Evolutionary conservation across 2,888 invertebrate species (phyloP), one percentile per base, ranked within the genome.

Genomic region (Exocentrus adspersus): DNA sequence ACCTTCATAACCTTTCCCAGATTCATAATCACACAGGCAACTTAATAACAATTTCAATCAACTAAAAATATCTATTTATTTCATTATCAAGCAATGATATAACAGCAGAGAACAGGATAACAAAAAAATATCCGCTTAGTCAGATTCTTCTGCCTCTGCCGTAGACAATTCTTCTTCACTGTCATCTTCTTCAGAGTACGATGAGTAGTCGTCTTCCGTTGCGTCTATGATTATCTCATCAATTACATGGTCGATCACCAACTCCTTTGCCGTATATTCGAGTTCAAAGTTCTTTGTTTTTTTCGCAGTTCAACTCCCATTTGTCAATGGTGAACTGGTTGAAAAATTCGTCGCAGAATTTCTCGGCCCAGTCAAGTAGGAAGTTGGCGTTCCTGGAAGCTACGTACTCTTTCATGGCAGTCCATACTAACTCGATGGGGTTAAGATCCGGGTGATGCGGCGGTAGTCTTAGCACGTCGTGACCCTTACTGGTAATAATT

Each of bases 361-460:
- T 24, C 12, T 3, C 2, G 1, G 16, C 50, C 1, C 28, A 32
- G 10, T 42, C 2, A 2, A 65, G 20, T 12, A 1, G 58, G 21
- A 65, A 65, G 1, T 16, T 43, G 9, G 57, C 43, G 45, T 67
- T 67, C 12, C 20, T 41, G 5, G n/a, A 10, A 14, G 54, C 62
- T 12, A 65, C 62, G 17, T 64, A 62, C 42, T 59, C 10, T 51
- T 67, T 67, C 43, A 67, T 28, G 16, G 52, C 21, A 4, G 59
- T 43, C 62, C 67, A 62, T 24, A 65, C 58, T 6, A 45, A 24
- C 21, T 67, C 64, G 14, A 65, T 67, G 7, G 61, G 64, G 21
- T 67, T 67, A 1, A 64, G 20, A 3, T 54, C 63, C 2, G 66
- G 63, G 51, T 66, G 66, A 20, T 60, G 60, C 7, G 64, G 61